phyloP scores from a whole-genome alignment of 2,113 vertebrate species.

The Crotalus horridus region DNA sequence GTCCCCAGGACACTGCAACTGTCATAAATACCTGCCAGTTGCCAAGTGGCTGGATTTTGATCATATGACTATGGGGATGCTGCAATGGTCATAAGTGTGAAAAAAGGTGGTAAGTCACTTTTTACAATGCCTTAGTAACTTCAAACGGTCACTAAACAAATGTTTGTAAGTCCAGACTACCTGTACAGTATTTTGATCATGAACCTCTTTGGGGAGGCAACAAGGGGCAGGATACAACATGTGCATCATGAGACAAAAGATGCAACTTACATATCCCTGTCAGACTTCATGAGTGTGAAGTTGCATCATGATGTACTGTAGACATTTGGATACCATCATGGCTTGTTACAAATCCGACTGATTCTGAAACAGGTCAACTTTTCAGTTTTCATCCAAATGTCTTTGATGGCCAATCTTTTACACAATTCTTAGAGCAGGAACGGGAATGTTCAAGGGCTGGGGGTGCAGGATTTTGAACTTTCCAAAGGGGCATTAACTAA shows the following conservation, averaged over 20 bases:
- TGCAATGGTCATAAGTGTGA: no score
- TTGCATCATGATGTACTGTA: not conserved
- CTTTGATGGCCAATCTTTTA: not conserved
- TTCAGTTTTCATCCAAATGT: not conserved
- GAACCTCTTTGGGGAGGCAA: not conserved
- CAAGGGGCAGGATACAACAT: no score
- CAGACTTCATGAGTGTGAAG: not conserved
- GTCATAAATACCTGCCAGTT: no score
- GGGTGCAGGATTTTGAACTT: not conserved
- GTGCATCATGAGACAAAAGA: not conserved
- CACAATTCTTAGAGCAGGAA: not conserved
- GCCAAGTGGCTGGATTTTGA: no score
- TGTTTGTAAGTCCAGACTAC: no score
- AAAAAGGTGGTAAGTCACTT: no score
- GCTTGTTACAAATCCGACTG: not conserved
- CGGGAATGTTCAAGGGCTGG: not conserved
- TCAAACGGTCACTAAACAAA: no score
- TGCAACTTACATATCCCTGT: not conserved
- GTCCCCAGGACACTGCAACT: no score
- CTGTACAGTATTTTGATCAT: not conserved
- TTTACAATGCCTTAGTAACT: no score
- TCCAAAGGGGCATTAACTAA: not conserved
- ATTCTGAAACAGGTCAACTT: not conserved
- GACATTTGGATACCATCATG: not conserved
- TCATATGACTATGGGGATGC: no score